Base-by-base conservation (phyloP, 2,113 vertebrate genomes). In the Labeo catla region DNA sequence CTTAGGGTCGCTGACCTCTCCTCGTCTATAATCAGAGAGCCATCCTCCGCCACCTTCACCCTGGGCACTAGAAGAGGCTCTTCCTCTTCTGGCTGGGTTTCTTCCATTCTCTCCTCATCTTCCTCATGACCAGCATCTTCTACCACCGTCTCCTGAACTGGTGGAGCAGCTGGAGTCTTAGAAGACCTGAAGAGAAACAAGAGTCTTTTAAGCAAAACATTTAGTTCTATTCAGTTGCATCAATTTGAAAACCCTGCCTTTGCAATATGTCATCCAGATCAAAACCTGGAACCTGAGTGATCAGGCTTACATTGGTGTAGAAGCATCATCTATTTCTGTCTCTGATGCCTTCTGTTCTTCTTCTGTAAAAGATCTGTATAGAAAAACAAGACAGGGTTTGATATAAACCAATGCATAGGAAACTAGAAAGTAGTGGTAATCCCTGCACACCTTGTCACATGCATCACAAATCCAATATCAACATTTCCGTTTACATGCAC, bases 11-110 rank as follows among this genome's bases (percentile, higher is more conserved):
- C 91, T 88, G 88, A 99, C 98, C 98, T 99, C 92, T 98, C 97
- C 92, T 99, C 98, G 81, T 99, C 98, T 87, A 99, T 95, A 91
- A 99, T 99, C 92, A 99, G 97, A 12, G 97, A 95, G 49, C 98
- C 98, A 84, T 99, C 98, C 93, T 99, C 98, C 45, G 98, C 98
- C 84, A 99, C 98, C 93, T 98, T 99, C 52, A 99, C 97, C 90
- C 95, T 96, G 89, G 98, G 98, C 84, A 97, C 98, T 76, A 98
- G 91, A 87, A 96, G 89, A 0, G 95, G 92, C 0, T 94, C 94
- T 0, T 96, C 96, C 49, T 95, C 92, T 34, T 86, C 88, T 3
- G 93, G 92, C 59, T 94, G 93, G 21, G 90, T 90, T 1, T 94
- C 93, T 0, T 93, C 90, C 21, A 77, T 94, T 21, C 93, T 93